Conservation (phyloP, 2,888 invertebrate genomes). For the Labia minor region DNA sequence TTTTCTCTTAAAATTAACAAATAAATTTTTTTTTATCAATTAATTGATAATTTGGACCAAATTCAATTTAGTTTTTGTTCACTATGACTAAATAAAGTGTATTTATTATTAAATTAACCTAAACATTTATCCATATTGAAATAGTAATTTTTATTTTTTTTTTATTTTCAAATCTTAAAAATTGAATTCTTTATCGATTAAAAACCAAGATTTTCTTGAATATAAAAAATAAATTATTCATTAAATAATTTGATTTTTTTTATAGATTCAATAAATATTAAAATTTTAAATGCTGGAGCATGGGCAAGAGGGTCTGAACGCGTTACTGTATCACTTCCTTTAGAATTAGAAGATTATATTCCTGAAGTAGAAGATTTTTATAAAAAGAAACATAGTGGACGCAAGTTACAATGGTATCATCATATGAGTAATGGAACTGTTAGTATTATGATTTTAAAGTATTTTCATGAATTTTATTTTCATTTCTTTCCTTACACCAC, state of each 20-base stretch:
- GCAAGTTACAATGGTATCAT: conserved; percentile 97
- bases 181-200: conserved; percentile 8
- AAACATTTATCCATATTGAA: too few species aligned
- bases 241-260: too few species aligned
- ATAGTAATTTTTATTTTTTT: background rate
- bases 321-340: conserved; percentile 88
- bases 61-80: background rate
- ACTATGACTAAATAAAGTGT: too few species aligned
- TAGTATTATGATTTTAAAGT: conserved; percentile 28
- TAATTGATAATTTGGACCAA: background rate
- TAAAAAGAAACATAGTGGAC: conserved; percentile 90
- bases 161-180: background rate
- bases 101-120: too few species aligned
- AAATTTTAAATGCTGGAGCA: conserved; percentile 96
- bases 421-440: conserved; percentile 98
- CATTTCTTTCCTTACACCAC: background rate
- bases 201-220: too few species aligned
- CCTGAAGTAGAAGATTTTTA: conserved; percentile 99
- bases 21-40: background rate
- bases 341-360: conserved; percentile 96
- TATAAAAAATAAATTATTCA: too few species aligned
- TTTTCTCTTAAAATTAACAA: conserved; percentile 19
- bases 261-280: conserved; percentile 88
- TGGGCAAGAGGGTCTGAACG: conserved; percentile 94
- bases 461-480: background rate